A percentile compares a stretch with the other conserved stretches of the same genome.
Evolutionary conservation across 2,113 vertebrate species (phyloP).

Genomic region (Ia io): DNA sequence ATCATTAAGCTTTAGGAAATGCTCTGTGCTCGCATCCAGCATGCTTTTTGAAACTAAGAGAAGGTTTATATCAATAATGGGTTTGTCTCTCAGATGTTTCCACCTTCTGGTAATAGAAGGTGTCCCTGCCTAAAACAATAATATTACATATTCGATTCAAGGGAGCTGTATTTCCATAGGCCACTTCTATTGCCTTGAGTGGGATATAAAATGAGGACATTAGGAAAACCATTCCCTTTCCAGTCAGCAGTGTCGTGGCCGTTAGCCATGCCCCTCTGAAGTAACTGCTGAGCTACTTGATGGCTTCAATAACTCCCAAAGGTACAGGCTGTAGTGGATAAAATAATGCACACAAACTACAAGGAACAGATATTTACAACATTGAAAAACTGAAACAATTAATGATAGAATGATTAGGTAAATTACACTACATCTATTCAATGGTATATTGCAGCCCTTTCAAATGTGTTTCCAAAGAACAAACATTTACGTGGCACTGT

Average conservation of each 20-base stretch:
- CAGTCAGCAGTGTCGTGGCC: not conserved
- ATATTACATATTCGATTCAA: not conserved
- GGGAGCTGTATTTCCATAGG: not conserved
- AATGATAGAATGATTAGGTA: not conserved
- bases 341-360: not conserved
- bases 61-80: not conserved
- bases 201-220: not conserved
- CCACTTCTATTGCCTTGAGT: not conserved
- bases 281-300: not conserved
- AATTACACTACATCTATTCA: not conserved
- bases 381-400: not conserved
- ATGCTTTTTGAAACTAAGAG: not conserved
- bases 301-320: not conserved
- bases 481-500: not conserved
- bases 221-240: not conserved
- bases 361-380: not conserved
- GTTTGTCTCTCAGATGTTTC: not conserved
- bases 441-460: not conserved
- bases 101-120: not conserved
- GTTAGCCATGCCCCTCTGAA: not conserved
- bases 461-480: not conserved
- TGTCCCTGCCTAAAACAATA: not conserved
- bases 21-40: not conserved
- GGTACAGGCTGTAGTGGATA: not conserved
- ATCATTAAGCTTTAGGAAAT: constrained; percentile 4